Evolutionary conservation across 2,113 vertebrate genomes (phyloP).

Genomic region (Tympanuchus pallidicinctus): DNA sequence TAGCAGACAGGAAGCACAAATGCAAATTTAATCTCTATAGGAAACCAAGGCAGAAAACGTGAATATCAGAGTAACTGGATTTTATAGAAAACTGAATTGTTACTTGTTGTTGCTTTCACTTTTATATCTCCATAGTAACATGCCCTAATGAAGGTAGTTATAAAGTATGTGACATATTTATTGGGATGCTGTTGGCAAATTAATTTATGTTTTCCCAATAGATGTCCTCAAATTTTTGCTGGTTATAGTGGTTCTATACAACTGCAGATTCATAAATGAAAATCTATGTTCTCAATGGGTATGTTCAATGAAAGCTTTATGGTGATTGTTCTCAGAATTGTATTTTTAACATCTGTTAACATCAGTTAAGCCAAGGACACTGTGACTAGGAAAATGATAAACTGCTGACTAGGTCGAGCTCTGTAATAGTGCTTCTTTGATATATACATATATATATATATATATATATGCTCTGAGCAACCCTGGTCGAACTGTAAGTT

Average conservation of each 20-base stretch:
- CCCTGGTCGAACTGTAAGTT: too few species aligned
- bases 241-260: not conserved
- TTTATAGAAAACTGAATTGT: not conserved
- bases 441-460: too few species aligned
- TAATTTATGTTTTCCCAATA: not conserved
- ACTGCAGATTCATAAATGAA: not conserved
- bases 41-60: not conserved
- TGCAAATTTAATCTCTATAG: not conserved
- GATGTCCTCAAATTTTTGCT: not conserved
- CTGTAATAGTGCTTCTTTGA: not conserved
- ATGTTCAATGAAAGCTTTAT: not conserved
- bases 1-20: not conserved
- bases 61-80: not conserved
- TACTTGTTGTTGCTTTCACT: too few species aligned
- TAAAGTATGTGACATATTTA: not conserved
- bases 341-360: not conserved
- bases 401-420: not conserved
- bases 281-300: not conserved
- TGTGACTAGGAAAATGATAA: not conserved
- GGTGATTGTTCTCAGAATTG: not conserved
- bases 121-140: too few species aligned
- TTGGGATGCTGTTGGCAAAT: not conserved
- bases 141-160: not conserved
- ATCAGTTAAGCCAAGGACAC: not conserved
- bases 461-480: too few species aligned